Evolutionary conservation across 2,797 vertebrate species (phyloP), one percentile per base, ranked within the genome.

Genomic region (Apogon hyalosoma): DNA sequence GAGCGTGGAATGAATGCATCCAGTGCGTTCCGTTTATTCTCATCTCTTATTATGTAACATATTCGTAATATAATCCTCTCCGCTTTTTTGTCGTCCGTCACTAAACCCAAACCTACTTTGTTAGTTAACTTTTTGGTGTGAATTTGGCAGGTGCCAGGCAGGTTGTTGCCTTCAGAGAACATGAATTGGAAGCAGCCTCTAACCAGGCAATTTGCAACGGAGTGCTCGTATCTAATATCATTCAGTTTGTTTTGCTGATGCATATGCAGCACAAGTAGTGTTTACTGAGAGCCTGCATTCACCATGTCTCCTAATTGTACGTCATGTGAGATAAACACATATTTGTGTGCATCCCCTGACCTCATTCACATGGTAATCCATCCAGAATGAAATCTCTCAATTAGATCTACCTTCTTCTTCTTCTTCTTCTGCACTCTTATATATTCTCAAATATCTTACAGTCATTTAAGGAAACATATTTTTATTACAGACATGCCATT

Each of bases 1-100:
- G 49, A 39, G 40, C 63, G 21, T 7, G 8, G 65, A 40, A 18
- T 12, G 56, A 41, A 18, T 12, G 56, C 50, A 59, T 2, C 21
- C 48, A 13, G 21, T 6, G 45, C 41, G 33, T 41, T 4, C n/a
- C 0, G 43, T 47, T 77, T 43, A 69, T 70, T 60, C 46, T 41
- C 19, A 60, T 79, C 11, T 28, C 3, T 6, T 68, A 64, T 90
- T 88, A 89, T 85, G 79, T 87, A 88, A 91, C 60, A 69, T 19
- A 43, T 24, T 63, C 39, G 45, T 45, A 1, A 21, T 66, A 49
- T 48, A 38, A 63, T 49, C 69, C 68, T 16, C n/a, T 57, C 61
- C 41, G 51, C 31, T 21, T 38, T 68, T 42, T 11, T 42, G 15
- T 38, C 58, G 45, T 33, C 45, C 18, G 6, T 33, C 18, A 14